These are phyloP conservation scores for Archilochus colubris DNA, from an alignment of 2,113 vertebrate genomes.

Conservation along the genomic window DNA sequence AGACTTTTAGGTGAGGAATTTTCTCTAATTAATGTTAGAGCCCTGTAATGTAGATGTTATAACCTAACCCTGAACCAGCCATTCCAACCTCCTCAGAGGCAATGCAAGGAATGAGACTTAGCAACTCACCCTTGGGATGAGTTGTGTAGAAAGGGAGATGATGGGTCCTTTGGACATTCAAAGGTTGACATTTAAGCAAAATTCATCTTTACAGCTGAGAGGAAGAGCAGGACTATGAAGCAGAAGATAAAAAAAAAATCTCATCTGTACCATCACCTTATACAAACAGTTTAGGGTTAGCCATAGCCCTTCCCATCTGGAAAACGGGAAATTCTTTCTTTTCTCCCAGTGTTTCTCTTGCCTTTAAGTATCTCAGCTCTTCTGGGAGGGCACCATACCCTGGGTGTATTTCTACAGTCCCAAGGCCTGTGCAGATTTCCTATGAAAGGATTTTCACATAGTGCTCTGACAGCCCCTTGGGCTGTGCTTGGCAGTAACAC, in stretches of 20 bases:
- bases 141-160: not conserved
- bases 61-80: not conserved
- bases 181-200: not conserved
- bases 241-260: not conserved
- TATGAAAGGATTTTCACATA: not conserved
- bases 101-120: not conserved
- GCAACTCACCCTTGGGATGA: not conserved
- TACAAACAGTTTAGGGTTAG: not conserved
- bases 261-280: not conserved
- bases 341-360: not conserved
- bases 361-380: not conserved
- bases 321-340: not conserved
- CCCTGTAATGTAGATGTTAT: not conserved
- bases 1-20: not conserved
- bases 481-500: not conserved
- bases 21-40: not conserved
- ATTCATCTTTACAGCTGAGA: not conserved
- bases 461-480: not conserved
- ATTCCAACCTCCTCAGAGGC: accelerated
- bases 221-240: not conserved
- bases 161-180: not conserved
- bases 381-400: not conserved
- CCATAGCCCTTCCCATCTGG: not conserved
- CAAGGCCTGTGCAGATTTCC: not conserved
- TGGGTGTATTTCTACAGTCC: not conserved